Evolutionary conservation across 2,888 invertebrate genomes (phyloP).

Genomic region (Eupithecia pulchellata): DNA sequence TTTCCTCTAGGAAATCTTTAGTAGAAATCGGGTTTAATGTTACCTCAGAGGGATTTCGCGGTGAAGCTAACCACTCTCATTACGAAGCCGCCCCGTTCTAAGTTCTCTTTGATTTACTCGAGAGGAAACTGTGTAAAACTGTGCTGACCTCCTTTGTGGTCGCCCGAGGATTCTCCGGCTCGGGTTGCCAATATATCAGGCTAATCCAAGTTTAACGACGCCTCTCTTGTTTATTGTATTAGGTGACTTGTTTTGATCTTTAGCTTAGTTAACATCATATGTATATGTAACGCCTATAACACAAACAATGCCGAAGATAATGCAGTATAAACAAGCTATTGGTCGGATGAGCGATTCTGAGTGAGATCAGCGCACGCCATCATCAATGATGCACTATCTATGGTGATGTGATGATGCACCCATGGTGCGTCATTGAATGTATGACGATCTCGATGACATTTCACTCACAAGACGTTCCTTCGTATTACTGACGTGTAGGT

Average conservation of each 20-base stretch:
- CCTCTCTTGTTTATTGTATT: neutral
- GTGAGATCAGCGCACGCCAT: neutral
- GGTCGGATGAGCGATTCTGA: neutral
- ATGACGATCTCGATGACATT: neutral
- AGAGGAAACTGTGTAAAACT: neutral
- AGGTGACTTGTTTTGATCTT: neutral
- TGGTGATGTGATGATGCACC: too few species aligned
- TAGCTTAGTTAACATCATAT: neutral
- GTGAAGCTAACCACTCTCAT: neutral
- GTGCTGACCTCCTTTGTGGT: neutral
- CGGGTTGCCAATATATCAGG: neutral
- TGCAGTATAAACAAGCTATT: neutral
- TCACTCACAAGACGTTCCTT: neutral
- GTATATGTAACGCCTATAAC: neutral
- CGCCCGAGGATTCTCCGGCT: neutral
- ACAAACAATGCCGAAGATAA: neutral
- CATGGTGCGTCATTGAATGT: neutral
- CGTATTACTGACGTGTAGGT: neutral
- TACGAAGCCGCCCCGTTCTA: neutral
- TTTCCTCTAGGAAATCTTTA: neutral
- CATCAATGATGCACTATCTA: neutral
- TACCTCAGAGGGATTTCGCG: neutral
- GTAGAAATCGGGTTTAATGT: neutral
- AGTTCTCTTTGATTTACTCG: constrained; percentile 1
- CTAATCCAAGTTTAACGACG: neutral